phyloP scores from a whole-genome alignment of 2,113 vertebrate species.

The Agapornis roseicollis region DNA sequence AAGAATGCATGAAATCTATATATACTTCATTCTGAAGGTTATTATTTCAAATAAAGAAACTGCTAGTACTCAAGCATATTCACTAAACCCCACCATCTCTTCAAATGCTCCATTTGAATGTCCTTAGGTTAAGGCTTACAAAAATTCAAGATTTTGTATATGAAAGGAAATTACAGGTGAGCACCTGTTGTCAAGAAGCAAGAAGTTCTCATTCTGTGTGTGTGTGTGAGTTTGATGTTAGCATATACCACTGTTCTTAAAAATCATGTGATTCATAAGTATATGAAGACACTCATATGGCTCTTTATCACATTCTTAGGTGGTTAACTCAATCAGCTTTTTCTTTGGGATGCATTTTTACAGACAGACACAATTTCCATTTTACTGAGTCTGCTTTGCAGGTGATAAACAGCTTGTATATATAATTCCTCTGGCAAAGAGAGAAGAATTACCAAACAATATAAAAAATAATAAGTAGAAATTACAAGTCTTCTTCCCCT shows the following conservation, averaged over 20 bases:
- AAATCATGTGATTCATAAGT: background rate
- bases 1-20: background rate
- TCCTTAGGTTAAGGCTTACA: background rate
- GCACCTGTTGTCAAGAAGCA: background rate
- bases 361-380: background rate
- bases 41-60: background rate
- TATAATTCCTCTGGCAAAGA: rapidly evolving
- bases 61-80: background rate
- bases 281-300: background rate
- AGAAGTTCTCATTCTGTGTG: background rate
- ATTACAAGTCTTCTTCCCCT: background rate
- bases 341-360: background rate
- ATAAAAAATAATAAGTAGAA: background rate
- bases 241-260: background rate
- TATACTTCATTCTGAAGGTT: background rate
- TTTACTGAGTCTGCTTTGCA: background rate
- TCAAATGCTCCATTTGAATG: background rate
- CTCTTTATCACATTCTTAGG: background rate
- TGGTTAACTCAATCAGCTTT: background rate
- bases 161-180: background rate
- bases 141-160: background rate
- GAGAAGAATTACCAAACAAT: background rate
- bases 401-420: background rate
- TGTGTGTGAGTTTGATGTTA: background rate
- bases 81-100: background rate